A percentile compares a stretch with the other conserved stretches of the same genome.
phyloP scores from a whole-genome alignment of 2,888 invertebrate genomes.

The Achlya flavicornis region DNA sequence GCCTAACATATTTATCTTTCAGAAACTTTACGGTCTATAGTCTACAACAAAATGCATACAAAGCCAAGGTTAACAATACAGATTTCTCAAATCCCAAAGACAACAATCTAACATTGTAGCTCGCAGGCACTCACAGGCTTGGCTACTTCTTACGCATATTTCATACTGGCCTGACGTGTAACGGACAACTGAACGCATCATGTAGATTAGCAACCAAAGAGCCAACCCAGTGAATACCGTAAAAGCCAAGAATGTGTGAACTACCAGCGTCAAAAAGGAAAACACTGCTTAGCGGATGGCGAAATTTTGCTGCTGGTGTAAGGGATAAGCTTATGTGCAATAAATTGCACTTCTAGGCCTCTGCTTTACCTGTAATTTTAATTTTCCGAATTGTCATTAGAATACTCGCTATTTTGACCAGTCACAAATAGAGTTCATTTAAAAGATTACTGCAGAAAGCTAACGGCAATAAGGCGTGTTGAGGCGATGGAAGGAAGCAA shows the following conservation, averaged over 20 bases:
- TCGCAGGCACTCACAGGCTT: neutral
- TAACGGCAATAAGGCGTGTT: neutral
- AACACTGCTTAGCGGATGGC: slow-evolving; percentile 23
- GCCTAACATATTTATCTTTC: neutral
- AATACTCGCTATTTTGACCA: no score
- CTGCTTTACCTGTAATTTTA: no score
- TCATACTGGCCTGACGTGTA: slow-evolving; percentile 38
- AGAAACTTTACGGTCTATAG: neutral
- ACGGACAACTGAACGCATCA: slow-evolving; percentile 36
- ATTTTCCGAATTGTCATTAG: no score
- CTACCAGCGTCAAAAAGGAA: slow-evolving; percentile 33
- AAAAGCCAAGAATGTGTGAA: slow-evolving; percentile 44
- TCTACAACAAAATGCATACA: neutral
- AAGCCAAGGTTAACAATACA: slow-evolving; percentile 2
- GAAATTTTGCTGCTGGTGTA: slow-evolving; percentile 26
- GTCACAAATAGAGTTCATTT: neutral
- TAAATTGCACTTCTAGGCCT: neutral
- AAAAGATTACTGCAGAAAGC: neutral
- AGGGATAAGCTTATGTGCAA: slow-evolving; percentile 20
- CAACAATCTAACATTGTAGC: slow-evolving; percentile 7
- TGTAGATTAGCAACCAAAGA: slow-evolving; percentile 39
- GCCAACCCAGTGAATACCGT: slow-evolving; percentile 35
- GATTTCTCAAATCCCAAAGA: slow-evolving; percentile 6
- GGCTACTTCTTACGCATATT: slow-evolving; percentile 24
- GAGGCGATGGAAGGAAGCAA: neutral